phyloP scores from a whole-genome alignment of 2,113 vertebrate genomes.

The Tragelaphus strepsiceros region DNA sequence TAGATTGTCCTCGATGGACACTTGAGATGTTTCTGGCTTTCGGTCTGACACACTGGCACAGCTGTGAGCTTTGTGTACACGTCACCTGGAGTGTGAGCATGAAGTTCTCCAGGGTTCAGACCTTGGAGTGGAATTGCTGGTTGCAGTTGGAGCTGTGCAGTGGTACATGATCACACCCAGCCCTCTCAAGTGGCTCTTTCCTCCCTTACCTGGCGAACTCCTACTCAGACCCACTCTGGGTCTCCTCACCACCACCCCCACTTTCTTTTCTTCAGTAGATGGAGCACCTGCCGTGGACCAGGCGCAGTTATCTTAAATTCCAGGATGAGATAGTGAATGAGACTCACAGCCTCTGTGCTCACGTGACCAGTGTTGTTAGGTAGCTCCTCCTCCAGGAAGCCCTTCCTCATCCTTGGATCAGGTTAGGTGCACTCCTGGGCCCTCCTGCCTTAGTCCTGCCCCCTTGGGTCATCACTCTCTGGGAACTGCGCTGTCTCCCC shows the following conservation, averaged over 20 bases:
- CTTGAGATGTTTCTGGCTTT: not conserved
- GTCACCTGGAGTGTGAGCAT: rapidly evolving
- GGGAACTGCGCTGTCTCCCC: not conserved
- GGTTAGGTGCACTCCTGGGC: not conserved
- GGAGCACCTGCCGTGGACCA: not conserved
- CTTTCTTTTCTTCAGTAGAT: not conserved
- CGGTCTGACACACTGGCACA: rapidly evolving
- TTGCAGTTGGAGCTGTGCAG: rapidly evolving
- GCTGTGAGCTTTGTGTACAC: not conserved
- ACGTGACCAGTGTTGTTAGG: not conserved
- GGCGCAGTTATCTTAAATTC: not conserved
- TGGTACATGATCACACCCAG: rapidly evolving
- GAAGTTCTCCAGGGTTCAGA: not conserved
- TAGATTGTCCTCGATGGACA: not conserved
- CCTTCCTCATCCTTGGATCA: not conserved
- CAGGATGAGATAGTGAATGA: rapidly evolving
- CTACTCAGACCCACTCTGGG: not conserved
- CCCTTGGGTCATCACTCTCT: not conserved
- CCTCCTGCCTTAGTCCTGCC: not conserved
- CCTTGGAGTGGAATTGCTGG: not conserved
- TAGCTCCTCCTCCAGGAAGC: not conserved
- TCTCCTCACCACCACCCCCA: not conserved
- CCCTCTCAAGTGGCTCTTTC: not conserved
- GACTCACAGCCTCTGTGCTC: not conserved
- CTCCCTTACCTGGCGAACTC: not conserved